Evolutionary conservation across 2,888 invertebrate species (phyloP), one percentile per base, ranked within the genome.

Genomic region (Amiota mariae): DNA sequence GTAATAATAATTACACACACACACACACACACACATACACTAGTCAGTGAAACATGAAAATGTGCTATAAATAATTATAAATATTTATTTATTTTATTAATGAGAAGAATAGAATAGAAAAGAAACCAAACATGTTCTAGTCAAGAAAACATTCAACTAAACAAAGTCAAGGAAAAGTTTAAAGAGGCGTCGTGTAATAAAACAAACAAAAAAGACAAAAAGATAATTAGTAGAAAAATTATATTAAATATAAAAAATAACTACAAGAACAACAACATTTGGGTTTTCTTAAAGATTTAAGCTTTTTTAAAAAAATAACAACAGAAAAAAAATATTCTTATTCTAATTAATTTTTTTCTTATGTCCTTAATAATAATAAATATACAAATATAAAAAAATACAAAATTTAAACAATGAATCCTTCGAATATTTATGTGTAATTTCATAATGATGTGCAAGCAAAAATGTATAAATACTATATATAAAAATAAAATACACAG

Each of bases 131-230:
- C 54, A 70, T 56, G 36, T 56, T 57, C 59, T 24, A 71, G 20
- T 59, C 49, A 49, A 63, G 12, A 20, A 20, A 54, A 71, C 64
- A 12, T 72, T 56, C 80, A 82, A 82, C 82, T 82, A 82, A 77
- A 79, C 79, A 78, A 75, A 24, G 24, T 24, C 77, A 74, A 70
- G 77, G 51, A 56, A 75, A 68, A 56, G 71, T 71, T 75, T 73
- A 46, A 66, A 66, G 15, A 15, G 66, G 18, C 36, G 75, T 24
- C 71, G 68, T 73, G 70, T 63, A 73, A 75, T 73, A 77, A 70
- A 61, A 77, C 66, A 24, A 36, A 36, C 36, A 2, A 36, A 36
- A 36, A 36, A 36, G 6, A 24, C 24, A 36, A 36, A 6, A 48
- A 11, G 66, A 72, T 72, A 72, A 73, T 70, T 74, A 71, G 71